Conservation (phyloP, 2,888 invertebrate species). For the Cryptocephalus primarius region DNA sequence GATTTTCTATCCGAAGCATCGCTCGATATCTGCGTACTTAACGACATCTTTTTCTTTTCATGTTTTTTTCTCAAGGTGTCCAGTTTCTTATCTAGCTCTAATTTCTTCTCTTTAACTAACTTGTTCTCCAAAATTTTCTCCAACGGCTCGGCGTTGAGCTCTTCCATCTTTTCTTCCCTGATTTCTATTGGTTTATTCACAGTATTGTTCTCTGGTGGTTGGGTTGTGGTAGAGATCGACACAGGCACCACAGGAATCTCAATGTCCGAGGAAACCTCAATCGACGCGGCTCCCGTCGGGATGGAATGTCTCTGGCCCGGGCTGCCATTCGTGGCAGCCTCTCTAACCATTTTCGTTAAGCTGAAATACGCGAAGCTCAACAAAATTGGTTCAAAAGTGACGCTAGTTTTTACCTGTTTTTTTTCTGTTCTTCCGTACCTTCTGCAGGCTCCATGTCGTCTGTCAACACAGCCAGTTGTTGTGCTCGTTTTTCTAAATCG, state of each 20-base stretch:
- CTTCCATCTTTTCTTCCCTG: slow-evolving; percentile 41
- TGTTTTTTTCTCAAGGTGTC: slow-evolving; percentile 72
- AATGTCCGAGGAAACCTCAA: slow-evolving; percentile 23
- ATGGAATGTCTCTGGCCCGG: slow-evolving; percentile 39
- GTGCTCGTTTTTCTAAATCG: slow-evolving; percentile 82
- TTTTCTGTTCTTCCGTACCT: slow-evolving; percentile 34
- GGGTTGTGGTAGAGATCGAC: slow-evolving; percentile 3
- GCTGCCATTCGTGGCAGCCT: slow-evolving; percentile 32
- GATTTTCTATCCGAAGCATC: slow-evolving; percentile 53
- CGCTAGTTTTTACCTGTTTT: background rate
- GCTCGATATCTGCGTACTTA: slow-evolving; percentile 46
- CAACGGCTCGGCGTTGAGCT: slow-evolving; percentile 64
- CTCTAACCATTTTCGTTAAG: slow-evolving; percentile 14
- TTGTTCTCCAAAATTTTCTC: slow-evolving; percentile 74
- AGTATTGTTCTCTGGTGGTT: slow-evolving; percentile 26
- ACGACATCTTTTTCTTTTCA: slow-evolving; percentile 60
- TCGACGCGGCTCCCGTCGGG: slow-evolving; percentile 16
- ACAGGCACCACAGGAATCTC: slow-evolving; percentile 17
- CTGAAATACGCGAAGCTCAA: background rate
- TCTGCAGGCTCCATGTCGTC: slow-evolving; percentile 59
- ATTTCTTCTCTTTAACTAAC: slow-evolving; percentile 67
- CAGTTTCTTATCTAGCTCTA: slow-evolving; percentile 79
- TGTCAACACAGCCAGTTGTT: slow-evolving; percentile 79
- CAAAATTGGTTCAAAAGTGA: too few relatives aligned
- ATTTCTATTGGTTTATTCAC: slow-evolving; percentile 25